These are phyloP conservation scores for Aphelinus atriplicis DNA, from an alignment of 1,140 invertebrate genomes.

Conservation along the genomic window DNA sequence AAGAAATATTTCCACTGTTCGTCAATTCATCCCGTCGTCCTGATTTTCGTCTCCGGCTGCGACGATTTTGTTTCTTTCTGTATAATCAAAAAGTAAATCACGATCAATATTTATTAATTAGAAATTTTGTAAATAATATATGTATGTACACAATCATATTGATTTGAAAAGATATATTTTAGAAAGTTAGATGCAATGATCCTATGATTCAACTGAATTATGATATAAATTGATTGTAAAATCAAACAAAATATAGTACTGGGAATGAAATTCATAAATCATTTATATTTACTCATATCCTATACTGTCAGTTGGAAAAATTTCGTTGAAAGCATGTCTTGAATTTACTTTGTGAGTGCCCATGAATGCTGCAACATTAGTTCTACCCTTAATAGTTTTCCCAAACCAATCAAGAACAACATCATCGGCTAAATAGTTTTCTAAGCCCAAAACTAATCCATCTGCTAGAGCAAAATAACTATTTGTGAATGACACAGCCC, in stretches of 20 bases:
- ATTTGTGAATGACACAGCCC: conserved; percentile 52
- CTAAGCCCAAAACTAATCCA: conserved; percentile 48
- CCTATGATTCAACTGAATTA: no score
- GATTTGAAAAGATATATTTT: no score
- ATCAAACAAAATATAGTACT: background rate
- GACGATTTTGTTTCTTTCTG: conserved; percentile 10
- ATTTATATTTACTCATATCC: conserved; percentile 35
- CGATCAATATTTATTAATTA: no score
- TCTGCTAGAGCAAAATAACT: conserved; percentile 54
- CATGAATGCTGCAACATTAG: conserved; percentile 53
- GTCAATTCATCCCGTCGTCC: no score
- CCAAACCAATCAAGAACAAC: conserved; percentile 60
- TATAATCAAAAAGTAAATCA: background rate
- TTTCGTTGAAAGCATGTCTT: conserved; percentile 48
- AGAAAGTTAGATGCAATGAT: no score
- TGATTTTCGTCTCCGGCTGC: conserved; percentile 3
- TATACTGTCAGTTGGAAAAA: conserved; percentile 44
- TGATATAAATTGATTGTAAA: no score
- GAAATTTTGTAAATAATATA: no score
- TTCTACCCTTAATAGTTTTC: conserved; percentile 48
- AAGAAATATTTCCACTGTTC: conserved; percentile 17
- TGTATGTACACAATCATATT: background rate
- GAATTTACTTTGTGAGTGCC: conserved; percentile 48
- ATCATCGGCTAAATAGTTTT: conserved; percentile 50
- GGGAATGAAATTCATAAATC: background rate